These are phyloP conservation scores for Panzeria rudis DNA, from an alignment of 2,888 invertebrate genomes.

Conservation along the genomic window DNA sequence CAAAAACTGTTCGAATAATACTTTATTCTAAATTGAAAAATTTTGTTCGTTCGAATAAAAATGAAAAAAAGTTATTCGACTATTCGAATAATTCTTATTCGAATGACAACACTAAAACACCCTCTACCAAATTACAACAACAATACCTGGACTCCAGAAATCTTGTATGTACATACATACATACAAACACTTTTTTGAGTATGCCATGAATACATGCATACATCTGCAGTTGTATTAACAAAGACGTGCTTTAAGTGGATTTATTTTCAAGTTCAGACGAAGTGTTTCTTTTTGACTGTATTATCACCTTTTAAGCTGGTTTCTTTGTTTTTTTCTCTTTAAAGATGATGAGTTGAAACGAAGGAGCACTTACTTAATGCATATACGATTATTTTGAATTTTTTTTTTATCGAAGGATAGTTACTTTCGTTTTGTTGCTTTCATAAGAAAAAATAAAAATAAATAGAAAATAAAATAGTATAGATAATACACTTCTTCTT, in stretches of 20 bases:
- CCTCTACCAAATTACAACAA: neutral
- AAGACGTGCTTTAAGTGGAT: conserved; percentile 69
- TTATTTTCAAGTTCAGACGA: conserved; percentile 66
- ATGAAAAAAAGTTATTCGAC: too few relatives aligned
- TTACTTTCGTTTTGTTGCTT: neutral
- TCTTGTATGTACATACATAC: neutral
- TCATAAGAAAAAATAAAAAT: neutral
- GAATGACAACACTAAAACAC: too few relatives aligned
- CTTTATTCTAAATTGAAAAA: too few relatives aligned
- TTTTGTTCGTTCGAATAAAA: too few relatives aligned
- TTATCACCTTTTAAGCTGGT: conserved; percentile 41
- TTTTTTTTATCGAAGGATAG: conserved; percentile 7
- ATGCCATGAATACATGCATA: conserved; percentile 10
- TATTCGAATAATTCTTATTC: too few relatives aligned
- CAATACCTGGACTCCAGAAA: conserved; percentile 2
- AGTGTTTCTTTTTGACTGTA: conserved; percentile 30
- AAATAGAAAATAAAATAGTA: neutral
- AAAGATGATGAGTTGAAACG: neutral
- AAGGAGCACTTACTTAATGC: too few relatives aligned
- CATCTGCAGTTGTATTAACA: conserved; percentile 4
- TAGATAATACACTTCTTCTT: neutral
- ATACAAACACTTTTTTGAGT: too few relatives aligned
- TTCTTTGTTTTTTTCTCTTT: conserved; percentile 42
- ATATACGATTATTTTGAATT: too few relatives aligned
- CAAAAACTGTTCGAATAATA: too few relatives aligned